These are phyloP conservation scores for Euzophera pinguis DNA, from an alignment of 2,888 invertebrate genomes.

Conservation along the genomic window DNA sequence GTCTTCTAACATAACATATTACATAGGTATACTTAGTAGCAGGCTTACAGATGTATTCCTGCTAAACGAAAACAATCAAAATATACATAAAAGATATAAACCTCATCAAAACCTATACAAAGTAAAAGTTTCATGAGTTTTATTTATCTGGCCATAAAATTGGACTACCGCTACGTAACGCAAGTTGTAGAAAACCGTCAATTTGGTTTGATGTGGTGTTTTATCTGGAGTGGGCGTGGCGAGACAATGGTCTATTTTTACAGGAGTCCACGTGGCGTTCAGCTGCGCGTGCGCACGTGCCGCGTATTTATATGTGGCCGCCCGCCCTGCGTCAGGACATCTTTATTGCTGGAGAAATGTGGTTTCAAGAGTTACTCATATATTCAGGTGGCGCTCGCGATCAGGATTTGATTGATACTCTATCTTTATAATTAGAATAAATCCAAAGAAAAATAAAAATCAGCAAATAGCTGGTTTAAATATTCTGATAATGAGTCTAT, in stretches of 20 bases:
- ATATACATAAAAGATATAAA: background rate
- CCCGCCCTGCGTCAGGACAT: constrained; percentile 47
- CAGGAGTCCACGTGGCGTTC: constrained; percentile 69
- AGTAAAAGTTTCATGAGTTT: constrained; percentile 1
- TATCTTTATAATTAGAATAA: no score
- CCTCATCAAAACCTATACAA: constrained; percentile 13
- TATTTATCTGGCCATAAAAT: constrained; percentile 1
- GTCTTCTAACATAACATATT: no score
- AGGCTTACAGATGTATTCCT: background rate
- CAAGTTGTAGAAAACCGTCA: constrained; percentile 50
- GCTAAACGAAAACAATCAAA: background rate
- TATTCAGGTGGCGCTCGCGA: background rate
- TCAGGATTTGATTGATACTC: background rate
- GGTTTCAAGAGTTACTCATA: background rate
- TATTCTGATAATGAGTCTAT: no score
- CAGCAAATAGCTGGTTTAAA: no score
- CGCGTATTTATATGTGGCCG: constrained; percentile 64
- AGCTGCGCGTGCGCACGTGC: constrained; percentile 76
- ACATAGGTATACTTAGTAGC: no score
- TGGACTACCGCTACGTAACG: constrained; percentile 30
- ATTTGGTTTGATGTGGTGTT: constrained; percentile 76
- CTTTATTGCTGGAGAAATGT: constrained; percentile 16
- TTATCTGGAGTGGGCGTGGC: constrained; percentile 73
- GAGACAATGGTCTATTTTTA: constrained; percentile 78
- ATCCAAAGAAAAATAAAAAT: no score